These are phyloP conservation scores for Trichoplusia ni DNA, from an alignment of 1,140 invertebrate genomes.

Conservation along the genomic window DNA sequence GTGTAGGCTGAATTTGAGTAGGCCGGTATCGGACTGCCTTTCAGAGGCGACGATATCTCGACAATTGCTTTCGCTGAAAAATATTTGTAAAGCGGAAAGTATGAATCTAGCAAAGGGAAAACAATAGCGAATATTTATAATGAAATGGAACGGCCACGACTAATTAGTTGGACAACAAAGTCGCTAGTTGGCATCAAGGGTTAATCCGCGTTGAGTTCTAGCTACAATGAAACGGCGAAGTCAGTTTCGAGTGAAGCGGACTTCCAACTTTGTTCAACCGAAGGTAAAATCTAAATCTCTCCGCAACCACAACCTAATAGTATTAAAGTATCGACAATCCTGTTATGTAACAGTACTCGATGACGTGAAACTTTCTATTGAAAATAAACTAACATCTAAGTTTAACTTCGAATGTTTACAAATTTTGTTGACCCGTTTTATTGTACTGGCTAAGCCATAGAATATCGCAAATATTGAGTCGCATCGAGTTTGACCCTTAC, in stretches of 20 bases:
- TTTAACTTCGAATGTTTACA: conserved; percentile 11
- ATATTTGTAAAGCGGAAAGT: conserved; percentile 6
- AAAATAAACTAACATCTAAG: conserved; percentile 16
- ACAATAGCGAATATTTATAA: conserved; percentile 25
- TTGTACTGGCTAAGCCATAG: too few species aligned
- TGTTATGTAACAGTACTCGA: conserved; percentile 38
- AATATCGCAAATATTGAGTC: too few species aligned
- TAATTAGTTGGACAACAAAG: conserved; percentile 40
- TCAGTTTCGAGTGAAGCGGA: conserved; percentile 12
- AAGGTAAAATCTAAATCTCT: conserved; percentile 45
- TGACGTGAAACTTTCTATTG: conserved; percentile 31
- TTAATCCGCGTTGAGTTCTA: conserved; percentile 42
- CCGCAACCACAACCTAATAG: conserved; percentile 43
- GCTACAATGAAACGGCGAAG: conserved; percentile 34
- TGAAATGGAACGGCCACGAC: conserved; percentile 16
- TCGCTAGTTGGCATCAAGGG: conserved; percentile 30
- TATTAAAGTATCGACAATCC: conserved; percentile 49
- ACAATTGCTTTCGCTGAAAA: conserved; percentile 6
- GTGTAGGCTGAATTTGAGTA: conserved; percentile 19
- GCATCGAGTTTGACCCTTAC: too few species aligned
- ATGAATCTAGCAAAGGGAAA: neutral
- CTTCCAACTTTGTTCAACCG: conserved; percentile 43
- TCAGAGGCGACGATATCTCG: conserved; percentile 15
- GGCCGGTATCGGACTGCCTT: conserved; percentile 19
- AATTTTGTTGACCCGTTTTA: conserved; percentile 6